Conservation (phyloP, 2,797 vertebrate genomes). For the Leptatherina wallacei region DNA sequence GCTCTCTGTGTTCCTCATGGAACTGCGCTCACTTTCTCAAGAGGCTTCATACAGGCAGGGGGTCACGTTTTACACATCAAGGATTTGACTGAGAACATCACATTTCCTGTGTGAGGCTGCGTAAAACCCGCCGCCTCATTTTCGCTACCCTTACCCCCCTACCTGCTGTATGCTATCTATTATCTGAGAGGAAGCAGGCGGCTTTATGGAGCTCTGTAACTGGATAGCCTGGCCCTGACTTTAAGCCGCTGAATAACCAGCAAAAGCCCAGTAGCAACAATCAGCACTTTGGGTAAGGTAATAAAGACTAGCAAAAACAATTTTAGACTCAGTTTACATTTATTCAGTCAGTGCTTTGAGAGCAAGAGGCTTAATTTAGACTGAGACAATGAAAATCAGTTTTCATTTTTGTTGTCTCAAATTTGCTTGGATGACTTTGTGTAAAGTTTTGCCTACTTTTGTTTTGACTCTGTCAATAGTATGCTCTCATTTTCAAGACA, state of each 20-base stretch:
- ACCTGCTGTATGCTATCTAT: conserved; percentile 60
- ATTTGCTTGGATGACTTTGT: background rate
- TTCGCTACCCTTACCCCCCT: conserved; percentile 8
- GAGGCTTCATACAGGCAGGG: conserved; percentile 33
- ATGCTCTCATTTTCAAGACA: background rate
- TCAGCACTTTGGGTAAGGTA: conserved; percentile 29
- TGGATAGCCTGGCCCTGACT: conserved; percentile 27
- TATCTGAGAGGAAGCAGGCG: conserved; percentile 43
- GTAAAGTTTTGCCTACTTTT: background rate
- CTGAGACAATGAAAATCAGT: background rate
- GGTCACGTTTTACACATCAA: conserved; percentile 45
- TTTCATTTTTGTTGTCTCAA: background rate
- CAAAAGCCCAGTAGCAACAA: conserved; percentile 42
- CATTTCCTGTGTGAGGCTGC: conserved; percentile 13
- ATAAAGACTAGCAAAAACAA: conserved; percentile 22
- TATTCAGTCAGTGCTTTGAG: background rate
- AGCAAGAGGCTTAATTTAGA: background rate
- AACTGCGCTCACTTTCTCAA: background rate
- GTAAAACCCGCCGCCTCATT: conserved; percentile 27
- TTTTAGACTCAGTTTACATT: conserved; percentile 11
- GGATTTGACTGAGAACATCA: conserved; percentile 26
- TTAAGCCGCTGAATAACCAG: conserved; percentile 48
- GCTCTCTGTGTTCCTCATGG: conserved; percentile 29
- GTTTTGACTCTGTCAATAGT: background rate
- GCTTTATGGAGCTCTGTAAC: conserved; percentile 57